phyloP scores from a whole-genome alignment of 2,888 invertebrate genomes.

The Parnassius orleans region DNA sequence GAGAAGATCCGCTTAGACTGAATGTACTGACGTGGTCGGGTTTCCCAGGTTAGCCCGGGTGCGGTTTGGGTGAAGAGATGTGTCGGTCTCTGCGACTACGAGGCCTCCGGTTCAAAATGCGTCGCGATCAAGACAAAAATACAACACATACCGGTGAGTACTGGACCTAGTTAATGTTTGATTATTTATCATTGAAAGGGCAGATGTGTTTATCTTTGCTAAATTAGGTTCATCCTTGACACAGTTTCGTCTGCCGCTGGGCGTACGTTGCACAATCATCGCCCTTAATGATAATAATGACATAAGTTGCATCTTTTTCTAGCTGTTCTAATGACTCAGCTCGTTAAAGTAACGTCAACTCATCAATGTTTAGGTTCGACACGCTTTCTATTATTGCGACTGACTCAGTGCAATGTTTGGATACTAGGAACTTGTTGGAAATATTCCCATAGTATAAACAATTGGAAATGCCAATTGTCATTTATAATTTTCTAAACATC shows the following conservation, averaged over 20 bases:
- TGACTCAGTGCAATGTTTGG: conserved; percentile 15
- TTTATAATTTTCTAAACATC: conserved; percentile 1
- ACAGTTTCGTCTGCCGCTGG: conserved; percentile 42
- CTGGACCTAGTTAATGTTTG: conserved; percentile 1
- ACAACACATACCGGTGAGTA: conserved; percentile 65
- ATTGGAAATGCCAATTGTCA: conserved; percentile 8
- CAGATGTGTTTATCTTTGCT: conserved; percentile 49
- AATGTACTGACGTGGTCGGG: conserved; percentile 40
- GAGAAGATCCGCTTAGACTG: conserved; percentile 56
- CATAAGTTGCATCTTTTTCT: conserved; percentile 40
- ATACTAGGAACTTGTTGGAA: conserved; percentile 14
- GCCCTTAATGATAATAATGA: conserved; percentile 55
- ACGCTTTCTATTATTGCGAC: conserved; percentile 25
- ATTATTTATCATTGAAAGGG: conserved; percentile 32
- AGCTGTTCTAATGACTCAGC: conserved; percentile 18
- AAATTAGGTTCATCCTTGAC: conserved; percentile 63
- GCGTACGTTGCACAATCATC: conserved; percentile 44
- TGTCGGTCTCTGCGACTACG: conserved; percentile 67
- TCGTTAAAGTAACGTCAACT: conserved; percentile 5
- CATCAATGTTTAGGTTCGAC: conserved; percentile 25
- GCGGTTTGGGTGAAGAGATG: conserved; percentile 73
- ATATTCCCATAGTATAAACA: conserved; percentile 19
- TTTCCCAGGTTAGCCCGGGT: conserved; percentile 68
- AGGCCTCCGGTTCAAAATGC: conserved; percentile 54
- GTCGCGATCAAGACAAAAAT: conserved; percentile 50